Percentiles rank a stretch among this genome's conserved stretches.
Conservation (phyloP, 2,797 vertebrate species). For the Merluccius polli region DNA sequence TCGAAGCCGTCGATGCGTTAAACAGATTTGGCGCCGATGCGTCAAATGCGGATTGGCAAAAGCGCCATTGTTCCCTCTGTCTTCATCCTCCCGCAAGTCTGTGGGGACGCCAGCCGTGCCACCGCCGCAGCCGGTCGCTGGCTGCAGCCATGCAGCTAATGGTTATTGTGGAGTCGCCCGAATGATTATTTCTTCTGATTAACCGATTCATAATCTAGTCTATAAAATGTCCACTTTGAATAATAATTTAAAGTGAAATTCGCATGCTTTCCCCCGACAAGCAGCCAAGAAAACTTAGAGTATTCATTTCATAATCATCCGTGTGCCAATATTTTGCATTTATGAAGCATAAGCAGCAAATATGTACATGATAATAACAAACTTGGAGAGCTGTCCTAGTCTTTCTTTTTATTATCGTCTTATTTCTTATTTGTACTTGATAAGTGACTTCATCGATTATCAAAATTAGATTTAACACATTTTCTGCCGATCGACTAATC, state of each 20-base stretch:
- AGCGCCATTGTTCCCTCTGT: constrained; percentile 3
- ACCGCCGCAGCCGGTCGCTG: neutral
- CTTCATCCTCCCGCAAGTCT: constrained; percentile 14
- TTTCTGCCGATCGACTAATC: neutral
- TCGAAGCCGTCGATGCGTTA: constrained; percentile 60
- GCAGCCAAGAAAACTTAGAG: neutral
- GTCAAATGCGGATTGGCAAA: constrained; percentile 16
- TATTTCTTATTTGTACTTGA: too few relatives aligned
- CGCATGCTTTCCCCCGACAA: neutral
- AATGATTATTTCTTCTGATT: neutral
- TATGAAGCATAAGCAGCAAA: neutral
- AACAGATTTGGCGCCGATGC: constrained; percentile 44
- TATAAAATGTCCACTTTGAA: neutral
- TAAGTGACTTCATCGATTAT: too few relatives aligned
- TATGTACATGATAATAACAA: too few relatives aligned
- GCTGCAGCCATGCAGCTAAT: neutral
- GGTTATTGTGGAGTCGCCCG: neutral
- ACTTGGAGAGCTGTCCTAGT: too few relatives aligned
- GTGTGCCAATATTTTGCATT: neutral
- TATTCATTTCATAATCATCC: neutral
- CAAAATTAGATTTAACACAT: neutral
- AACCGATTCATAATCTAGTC: neutral
- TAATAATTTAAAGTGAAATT: neutral
- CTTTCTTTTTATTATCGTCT: too few relatives aligned
- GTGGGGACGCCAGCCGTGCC: neutral